Conservation (phyloP, 2,888 invertebrate genomes). For the Drosophila ustulata region DNA sequence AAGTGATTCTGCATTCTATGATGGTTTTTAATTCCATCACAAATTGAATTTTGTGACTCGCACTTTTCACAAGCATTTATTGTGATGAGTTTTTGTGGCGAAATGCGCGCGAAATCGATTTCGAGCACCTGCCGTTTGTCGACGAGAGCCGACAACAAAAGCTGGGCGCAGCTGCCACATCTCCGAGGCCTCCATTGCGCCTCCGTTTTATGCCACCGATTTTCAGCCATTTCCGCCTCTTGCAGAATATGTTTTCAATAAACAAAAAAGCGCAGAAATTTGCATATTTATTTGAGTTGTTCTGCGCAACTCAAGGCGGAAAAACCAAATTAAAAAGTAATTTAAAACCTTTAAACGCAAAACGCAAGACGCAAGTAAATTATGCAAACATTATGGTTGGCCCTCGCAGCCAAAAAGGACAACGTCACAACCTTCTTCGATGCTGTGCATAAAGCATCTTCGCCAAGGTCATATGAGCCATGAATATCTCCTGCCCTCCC, state of each 20-base stretch:
- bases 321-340: slow-evolving; percentile 79
- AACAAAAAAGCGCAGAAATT: slow-evolving; percentile 61
- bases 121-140: slow-evolving; percentile 11
- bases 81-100: neutral
- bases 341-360: slow-evolving; percentile 77
- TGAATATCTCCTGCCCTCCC: slow-evolving; percentile 27
- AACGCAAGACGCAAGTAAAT: slow-evolving; percentile 70
- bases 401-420: slow-evolving; percentile 48
- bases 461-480: slow-evolving; percentile 65
- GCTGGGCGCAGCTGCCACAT: slow-evolving; percentile 37
- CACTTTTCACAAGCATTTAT: neutral
- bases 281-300: slow-evolving; percentile 75
- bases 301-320: slow-evolving; percentile 74
- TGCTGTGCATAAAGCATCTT: slow-evolving; percentile 41
- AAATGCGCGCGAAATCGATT: slow-evolving; percentile 29
- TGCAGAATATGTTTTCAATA: slow-evolving; percentile 68
- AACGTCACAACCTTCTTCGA: slow-evolving; percentile 12
- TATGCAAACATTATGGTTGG: slow-evolving; percentile 77
- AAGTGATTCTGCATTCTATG: slow-evolving; percentile 11
- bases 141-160: slow-evolving; percentile 33
- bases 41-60: neutral
- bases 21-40: neutral
- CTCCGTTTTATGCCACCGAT: slow-evolving; percentile 6
- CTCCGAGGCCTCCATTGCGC: neutral
- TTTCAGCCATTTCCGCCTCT: slow-evolving; percentile 38